Conservation (phyloP, 2,797 vertebrate genomes). For the Gambusia yucatana region DNA sequence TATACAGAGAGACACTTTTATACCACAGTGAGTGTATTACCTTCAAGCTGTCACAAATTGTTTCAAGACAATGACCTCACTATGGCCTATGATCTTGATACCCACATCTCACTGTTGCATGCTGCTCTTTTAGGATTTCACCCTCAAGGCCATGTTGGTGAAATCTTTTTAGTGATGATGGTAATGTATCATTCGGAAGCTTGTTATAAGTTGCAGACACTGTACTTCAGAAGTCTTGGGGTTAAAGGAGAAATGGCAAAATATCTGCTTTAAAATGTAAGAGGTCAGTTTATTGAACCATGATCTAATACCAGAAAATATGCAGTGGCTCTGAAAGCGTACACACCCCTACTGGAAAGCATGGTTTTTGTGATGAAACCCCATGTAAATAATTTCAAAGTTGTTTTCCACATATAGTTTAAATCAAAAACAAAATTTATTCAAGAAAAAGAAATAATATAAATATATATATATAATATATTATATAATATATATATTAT, state of each 20-base stretch:
- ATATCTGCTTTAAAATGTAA: conserved; percentile 43
- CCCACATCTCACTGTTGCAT: conserved; percentile 82
- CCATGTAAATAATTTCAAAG: background rate
- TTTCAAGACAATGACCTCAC: conserved; percentile 85
- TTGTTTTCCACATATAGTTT: background rate
- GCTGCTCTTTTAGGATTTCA: conserved; percentile 85
- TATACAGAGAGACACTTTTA: conserved; percentile 86
- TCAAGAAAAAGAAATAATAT: background rate
- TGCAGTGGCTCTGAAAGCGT: background rate
- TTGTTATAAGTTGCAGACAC: conserved; percentile 52
- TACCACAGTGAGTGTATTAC: conserved; percentile 77
- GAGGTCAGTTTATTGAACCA: conserved; percentile 55
- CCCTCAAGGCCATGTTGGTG: conserved; percentile 70
- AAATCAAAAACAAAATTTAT: background rate
- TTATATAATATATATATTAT: no score
- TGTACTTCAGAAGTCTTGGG: conserved; percentile 52
- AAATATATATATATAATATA: no score
- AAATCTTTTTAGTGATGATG: conserved; percentile 75
- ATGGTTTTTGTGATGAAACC: background rate
- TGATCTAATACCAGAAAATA: conserved; percentile 31
- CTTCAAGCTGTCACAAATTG: conserved; percentile 87
- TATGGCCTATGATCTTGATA: conserved; percentile 85
- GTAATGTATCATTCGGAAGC: conserved; percentile 76
- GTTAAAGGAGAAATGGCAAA: conserved; percentile 56
- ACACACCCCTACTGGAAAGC: background rate